Evolutionary conservation across 2,113 vertebrate species (phyloP).

Genomic region (Ceratotherium simum): DNA sequence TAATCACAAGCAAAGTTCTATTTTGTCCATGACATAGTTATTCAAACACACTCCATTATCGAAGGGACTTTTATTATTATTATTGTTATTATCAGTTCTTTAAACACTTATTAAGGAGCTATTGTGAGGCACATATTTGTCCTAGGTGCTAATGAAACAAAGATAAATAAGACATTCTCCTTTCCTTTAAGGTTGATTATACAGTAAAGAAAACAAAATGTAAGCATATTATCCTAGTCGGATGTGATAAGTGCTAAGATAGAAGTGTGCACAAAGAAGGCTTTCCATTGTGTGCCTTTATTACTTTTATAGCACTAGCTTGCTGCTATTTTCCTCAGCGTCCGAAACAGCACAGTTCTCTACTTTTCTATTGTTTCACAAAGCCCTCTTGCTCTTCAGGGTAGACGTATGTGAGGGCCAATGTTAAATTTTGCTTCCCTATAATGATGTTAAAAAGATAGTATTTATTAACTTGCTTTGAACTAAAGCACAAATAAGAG

Average conservation of each 20-base stretch:
- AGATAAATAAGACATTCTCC: not conserved
- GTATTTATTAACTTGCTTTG: conserved; percentile 82
- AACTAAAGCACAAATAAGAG: conserved; percentile 79
- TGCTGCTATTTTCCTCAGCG: conserved; percentile 40
- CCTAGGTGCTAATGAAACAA: not conserved
- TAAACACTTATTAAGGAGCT: not conserved
- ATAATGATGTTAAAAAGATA: conserved; percentile 78
- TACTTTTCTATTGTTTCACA: conserved; percentile 15
- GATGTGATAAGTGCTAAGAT: not conserved
- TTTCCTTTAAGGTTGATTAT: not conserved
- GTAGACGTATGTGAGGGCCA: conserved; percentile 59
- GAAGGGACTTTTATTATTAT: not conserved
- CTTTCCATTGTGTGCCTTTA: not conserved
- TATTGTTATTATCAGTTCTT: not conserved
- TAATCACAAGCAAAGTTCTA: not conserved
- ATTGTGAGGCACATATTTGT: not conserved
- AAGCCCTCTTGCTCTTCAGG: conserved; percentile 52
- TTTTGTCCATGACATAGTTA: not conserved
- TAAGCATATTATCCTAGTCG: not conserved
- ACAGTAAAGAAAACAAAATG: not conserved
- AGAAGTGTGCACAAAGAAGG: not conserved
- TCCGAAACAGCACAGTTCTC: conserved; percentile 17
- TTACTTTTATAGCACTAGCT: not conserved
- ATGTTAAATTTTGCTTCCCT: conserved; percentile 75
- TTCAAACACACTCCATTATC: not conserved